phyloP scores from a whole-genome alignment of 2,113 vertebrate genomes.

The Coracopsis vasa region DNA sequence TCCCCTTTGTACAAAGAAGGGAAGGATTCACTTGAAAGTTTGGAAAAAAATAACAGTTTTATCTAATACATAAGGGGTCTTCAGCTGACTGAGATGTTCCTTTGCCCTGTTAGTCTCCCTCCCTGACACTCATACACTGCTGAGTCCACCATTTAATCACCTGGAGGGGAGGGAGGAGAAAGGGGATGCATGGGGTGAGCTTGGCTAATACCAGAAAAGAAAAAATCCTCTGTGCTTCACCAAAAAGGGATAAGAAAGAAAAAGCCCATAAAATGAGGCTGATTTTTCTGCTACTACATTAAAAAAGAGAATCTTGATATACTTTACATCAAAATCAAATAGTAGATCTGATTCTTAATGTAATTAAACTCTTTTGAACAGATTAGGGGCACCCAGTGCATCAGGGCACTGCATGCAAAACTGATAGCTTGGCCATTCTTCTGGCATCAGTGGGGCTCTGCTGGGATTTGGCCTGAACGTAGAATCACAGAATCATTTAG shows the following conservation, averaged over 20 bases:
- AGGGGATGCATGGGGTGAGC: not conserved
- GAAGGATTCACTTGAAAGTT: not conserved
- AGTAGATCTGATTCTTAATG: not conserved
- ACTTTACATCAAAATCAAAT: not conserved
- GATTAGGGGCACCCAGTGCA: not conserved
- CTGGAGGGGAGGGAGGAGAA: not conserved
- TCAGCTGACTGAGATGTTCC: not conserved
- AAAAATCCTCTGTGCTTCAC: not conserved
- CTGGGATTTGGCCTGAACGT: not conserved
- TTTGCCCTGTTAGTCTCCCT: not conserved
- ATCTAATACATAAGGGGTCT: not conserved
- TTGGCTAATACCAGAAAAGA: not conserved
- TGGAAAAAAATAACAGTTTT: constrained; percentile 13
- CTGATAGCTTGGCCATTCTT: not conserved
- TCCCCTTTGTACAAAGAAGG: not conserved
- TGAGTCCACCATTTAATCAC: not conserved
- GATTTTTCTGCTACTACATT: not conserved
- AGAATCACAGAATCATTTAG: not conserved
- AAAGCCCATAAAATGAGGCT: not conserved
- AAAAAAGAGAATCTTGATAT: not conserved
- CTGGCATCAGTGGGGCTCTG: not conserved
- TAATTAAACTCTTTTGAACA: not conserved
- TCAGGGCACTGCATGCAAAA: not conserved
- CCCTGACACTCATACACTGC: not conserved
- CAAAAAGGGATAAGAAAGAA: not conserved